Base-by-base conservation (phyloP, 2,888 invertebrate genomes). In the Hirudinaria manillensis region DNA sequence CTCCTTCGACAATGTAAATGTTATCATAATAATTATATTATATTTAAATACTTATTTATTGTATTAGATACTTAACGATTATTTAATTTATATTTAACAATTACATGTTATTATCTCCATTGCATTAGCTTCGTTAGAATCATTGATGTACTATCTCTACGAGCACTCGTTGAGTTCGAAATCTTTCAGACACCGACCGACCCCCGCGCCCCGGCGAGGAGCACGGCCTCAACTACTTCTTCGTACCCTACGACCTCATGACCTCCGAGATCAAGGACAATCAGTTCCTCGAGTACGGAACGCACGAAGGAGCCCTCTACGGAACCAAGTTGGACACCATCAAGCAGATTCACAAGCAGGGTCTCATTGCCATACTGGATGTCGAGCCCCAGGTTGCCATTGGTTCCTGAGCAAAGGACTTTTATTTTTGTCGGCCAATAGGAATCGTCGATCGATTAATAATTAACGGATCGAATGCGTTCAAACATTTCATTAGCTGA, bases 251-350 rank as follows among this genome's bases (percentile, higher is more conserved):
- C 85, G 97, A 99, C 83, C 94, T 96, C 87, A 99, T 99, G 99
- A 95, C 98, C 95, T 91, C 93, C 24, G 99, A 99, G 84, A 99
- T 99, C 82, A 94, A 93, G 72, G 94, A 93, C 77, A 97, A 96
- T 87, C 96, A 97, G 88, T 98, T 97, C 87, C 89, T 99, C 84
- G 98, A 98, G 89, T 98, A 98, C 85, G 98, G 97, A 90, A 81
- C 75, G n/a, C 78, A 78, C 74, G 77, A 78, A 51, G 76, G 78
- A 94, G 96, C 95, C 77, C 98, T 99, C 97, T 99, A 99, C 86
- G 99, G 99, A 78, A 99, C 98, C 51, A 98, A 98, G 86, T 87
- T 99, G 82, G 98, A 98, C 84, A 99, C 99, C 34, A 99, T 99
- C 83, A 89, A 97, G 55, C 93, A 94, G 86, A 98, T 99, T 82